These are phyloP conservation scores for Calvadosia cruxmelitensis DNA, from an alignment of 30 jellyfish, hydroid and myxozoan genomes.

Conservation along the genomic window DNA sequence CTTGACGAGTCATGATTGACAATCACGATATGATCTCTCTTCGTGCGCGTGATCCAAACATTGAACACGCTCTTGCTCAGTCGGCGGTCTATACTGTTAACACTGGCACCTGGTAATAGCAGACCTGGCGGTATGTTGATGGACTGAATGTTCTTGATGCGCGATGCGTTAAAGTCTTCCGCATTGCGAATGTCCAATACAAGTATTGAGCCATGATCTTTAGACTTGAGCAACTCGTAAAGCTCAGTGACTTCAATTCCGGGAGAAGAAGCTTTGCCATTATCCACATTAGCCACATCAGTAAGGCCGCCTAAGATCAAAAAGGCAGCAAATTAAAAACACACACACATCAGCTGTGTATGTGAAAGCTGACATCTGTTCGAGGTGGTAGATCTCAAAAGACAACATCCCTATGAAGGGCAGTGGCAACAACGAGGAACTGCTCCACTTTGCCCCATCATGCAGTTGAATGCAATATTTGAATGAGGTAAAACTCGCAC, in stretches of 20 bases:
- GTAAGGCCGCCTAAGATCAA: too few relatives aligned
- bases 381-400: neutral
- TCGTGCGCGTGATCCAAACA: constrained; percentile 48
- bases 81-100: constrained; percentile 70
- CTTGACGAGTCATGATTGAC: constrained; percentile 49
- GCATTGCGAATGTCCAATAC: constrained; percentile 71
- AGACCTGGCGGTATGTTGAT: constrained; percentile 55
- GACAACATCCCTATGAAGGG: too few relatives aligned
- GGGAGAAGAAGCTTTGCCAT: neutral
- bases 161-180: constrained; percentile 45
- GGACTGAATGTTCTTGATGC: constrained; percentile 17
- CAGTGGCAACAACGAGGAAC: too few relatives aligned
- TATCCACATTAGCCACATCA: too few relatives aligned
- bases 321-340: too few relatives aligned
- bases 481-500: too few relatives aligned
- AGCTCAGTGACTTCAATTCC: constrained; percentile 18
- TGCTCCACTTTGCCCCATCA: too few relatives aligned
- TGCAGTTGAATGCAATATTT: too few relatives aligned
- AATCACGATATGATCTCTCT: constrained; percentile 38
- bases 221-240: constrained; percentile 37
- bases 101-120: constrained; percentile 63
- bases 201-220: constrained; percentile 30
- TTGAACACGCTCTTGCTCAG: constrained; percentile 59
- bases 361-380: neutral
- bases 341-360: too few relatives aligned